phyloP scores from a whole-genome alignment of 1,140 invertebrate genomes.

The Pissodes strobi region DNA sequence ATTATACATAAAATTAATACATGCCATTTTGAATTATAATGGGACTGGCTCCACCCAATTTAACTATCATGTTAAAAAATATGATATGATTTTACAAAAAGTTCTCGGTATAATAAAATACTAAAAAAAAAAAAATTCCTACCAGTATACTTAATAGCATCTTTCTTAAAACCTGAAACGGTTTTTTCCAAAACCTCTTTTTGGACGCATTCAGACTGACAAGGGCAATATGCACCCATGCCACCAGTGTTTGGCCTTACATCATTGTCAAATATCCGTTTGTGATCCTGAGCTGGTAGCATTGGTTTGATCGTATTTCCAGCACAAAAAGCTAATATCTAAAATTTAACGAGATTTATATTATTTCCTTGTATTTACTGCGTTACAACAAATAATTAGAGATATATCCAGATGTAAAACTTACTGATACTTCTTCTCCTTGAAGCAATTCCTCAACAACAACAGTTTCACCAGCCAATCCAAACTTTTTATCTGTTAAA shows the following conservation, averaged over 20 bases:
- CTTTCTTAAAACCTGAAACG: slow-evolving; percentile 76
- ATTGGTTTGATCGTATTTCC: slow-evolving; percentile 80
- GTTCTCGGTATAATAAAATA: too few species aligned
- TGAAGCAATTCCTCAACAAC: slow-evolving; percentile 90
- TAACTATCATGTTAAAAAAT: too few species aligned
- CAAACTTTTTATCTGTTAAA: slow-evolving; percentile 76
- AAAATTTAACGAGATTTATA: too few species aligned
- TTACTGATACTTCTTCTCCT: slow-evolving; percentile 93
- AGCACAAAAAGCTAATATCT: slow-evolving; percentile 91
- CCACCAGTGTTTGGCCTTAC: slow-evolving; percentile 96
- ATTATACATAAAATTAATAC: too few species aligned
- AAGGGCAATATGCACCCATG: slow-evolving; percentile 97
- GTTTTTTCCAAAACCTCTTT: slow-evolving; percentile 78
- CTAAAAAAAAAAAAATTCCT: too few species aligned
- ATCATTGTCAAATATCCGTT: slow-evolving; percentile 85
- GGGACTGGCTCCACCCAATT: too few species aligned
- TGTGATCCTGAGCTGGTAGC: slow-evolving; percentile 95
- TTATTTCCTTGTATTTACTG: too few species aligned
- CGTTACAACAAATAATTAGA: too few species aligned
- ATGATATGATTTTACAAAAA: too few species aligned
- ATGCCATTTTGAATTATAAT: too few species aligned
- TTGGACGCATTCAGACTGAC: slow-evolving; percentile 72
- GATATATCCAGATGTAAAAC: too few species aligned
- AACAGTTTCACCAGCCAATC: slow-evolving; percentile 78
- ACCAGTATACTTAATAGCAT: slow-evolving; percentile 83